Base-by-base conservation (phyloP, 2,888 invertebrate species). In the Didymodactylos carnosus region DNA sequence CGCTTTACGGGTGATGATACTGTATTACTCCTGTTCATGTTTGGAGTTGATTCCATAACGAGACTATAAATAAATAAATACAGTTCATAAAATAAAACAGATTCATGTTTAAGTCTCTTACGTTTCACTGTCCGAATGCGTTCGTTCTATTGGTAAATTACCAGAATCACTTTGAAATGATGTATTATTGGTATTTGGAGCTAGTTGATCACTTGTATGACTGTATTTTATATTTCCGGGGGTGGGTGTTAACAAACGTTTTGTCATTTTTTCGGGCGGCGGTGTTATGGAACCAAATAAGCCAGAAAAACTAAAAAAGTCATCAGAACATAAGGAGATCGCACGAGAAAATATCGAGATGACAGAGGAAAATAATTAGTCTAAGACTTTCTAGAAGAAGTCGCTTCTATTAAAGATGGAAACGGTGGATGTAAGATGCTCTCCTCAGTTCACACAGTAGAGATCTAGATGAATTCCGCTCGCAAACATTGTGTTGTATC, bases 81-180 rank as follows among this genome's bases (percentile, higher is more conserved):
- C 89, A 19, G 10, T 49, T 5, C n/a, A 49, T 19, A 11, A 16
- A 4, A 16, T 14, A 16, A 35, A 62, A 62, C n/a, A 8, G 35
- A 62, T 35, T 35, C 62, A n/a, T n/a, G n/a, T n/a, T n/a, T n/a
- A n/a, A n/a, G 13, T 43, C 19, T 14, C 43, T 14, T 43, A 43
- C 14, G 14, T 43, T 43, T 43, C 43, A 43, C 43, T 70, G 2
- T 70, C 35, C n/a, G 62, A 62, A n/a, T n/a, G 1, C 1, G 62
- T n/a, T 62, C 62, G 62, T 27, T 46, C 49, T 2, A 46, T 29
- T 27, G 69, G 69, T 0, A 49, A 39, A 23, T 71, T 51, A 49
- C 39, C 51, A n/a, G n/a, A n/a, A n/a, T n/a, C n/a, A 35, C 19
- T 10, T 35, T 62, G 35, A 35, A 35, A 29, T 10, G 62, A 35